Conservation (phyloP, 2,113 vertebrate genomes). For the Dendrocopos noguchii region DNA sequence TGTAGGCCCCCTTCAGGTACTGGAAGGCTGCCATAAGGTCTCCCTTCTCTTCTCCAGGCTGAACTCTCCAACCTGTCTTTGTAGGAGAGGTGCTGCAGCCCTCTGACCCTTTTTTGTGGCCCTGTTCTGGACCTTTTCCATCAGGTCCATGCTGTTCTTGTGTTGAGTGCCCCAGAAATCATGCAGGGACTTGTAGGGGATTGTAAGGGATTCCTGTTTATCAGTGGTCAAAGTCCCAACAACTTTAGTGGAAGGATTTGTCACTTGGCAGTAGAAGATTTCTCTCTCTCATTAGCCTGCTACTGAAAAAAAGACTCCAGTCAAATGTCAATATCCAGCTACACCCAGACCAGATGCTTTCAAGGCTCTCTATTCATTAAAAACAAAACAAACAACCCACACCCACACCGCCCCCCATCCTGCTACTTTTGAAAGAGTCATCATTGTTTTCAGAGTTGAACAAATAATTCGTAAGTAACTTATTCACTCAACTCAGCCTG, state of each 20-base stretch:
- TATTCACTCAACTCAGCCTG: constrained; percentile 33
- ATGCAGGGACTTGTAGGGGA: background rate
- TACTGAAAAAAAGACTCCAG: background rate
- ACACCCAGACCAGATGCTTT: constrained; percentile 4
- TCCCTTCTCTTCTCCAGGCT: too few relatives aligned
- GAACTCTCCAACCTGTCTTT: too few relatives aligned
- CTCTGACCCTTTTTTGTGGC: too few relatives aligned
- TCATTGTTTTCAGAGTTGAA: constrained; percentile 52
- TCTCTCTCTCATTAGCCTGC: background rate
- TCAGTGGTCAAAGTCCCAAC: background rate
- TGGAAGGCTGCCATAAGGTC: too few relatives aligned
- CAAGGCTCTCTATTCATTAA: background rate
- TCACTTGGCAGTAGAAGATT: background rate
- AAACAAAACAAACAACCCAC: background rate
- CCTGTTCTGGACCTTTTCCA: too few relatives aligned
- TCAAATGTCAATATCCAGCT: background rate
- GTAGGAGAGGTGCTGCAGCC: too few relatives aligned
- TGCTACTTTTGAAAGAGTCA: constrained; percentile 35
- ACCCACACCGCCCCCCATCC: background rate
- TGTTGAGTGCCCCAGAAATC: too few relatives aligned
- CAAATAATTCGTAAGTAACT: constrained; percentile 53
- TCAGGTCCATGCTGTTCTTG: too few relatives aligned
- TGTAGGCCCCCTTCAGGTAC: too few relatives aligned
- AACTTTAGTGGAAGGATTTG: background rate
- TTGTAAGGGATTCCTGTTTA: background rate